Conservation (phyloP, 2,797 vertebrate species). For the Sciaenops ocellatus region DNA sequence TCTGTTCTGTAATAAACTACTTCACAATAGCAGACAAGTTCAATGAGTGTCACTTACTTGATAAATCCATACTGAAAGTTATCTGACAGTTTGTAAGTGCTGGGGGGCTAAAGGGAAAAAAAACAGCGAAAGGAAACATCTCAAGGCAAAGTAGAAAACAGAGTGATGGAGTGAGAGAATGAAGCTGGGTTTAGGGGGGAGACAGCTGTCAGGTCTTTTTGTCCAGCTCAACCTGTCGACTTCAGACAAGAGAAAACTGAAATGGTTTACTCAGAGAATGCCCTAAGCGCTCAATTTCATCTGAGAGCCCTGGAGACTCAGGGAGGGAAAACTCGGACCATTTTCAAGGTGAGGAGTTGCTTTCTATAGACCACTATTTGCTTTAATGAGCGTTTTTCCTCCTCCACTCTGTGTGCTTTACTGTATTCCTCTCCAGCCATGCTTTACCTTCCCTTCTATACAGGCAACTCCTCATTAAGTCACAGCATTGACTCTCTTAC, state of each 20-base stretch:
- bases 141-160: slow-evolving; percentile 71
- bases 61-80: slow-evolving; percentile 70
- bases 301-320: slow-evolving; percentile 51
- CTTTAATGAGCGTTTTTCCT: slow-evolving; percentile 73
- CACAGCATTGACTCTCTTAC: slow-evolving; percentile 35
- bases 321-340: slow-evolving; percentile 33
- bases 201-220: slow-evolving; percentile 75
- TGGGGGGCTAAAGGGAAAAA: slow-evolving; percentile 33
- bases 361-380: slow-evolving; percentile 60
- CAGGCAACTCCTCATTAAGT: slow-evolving; percentile 67
- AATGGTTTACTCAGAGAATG: slow-evolving; percentile 75
- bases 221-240: slow-evolving; percentile 76
- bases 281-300: slow-evolving; percentile 69
- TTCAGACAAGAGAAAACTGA: slow-evolving; percentile 76
- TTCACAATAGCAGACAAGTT: slow-evolving; percentile 47
- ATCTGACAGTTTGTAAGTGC: slow-evolving; percentile 70
- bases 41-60: slow-evolving; percentile 54
- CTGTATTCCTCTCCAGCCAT: slow-evolving; percentile 56
- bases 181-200: slow-evolving; percentile 54
- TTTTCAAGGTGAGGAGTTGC: slow-evolving; percentile 66
- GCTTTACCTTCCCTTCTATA: slow-evolving; percentile 50
- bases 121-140: slow-evolving; percentile 59
- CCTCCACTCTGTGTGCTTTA: slow-evolving; percentile 11
- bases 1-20: slow-evolving; percentile 56
- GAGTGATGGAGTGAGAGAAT: slow-evolving; percentile 68